Percentiles rank a stretch among this genome's conserved stretches.
Evolutionary conservation across 2,888 invertebrate species (phyloP).

Genomic region (Arrhopalites spinosus): DNA sequence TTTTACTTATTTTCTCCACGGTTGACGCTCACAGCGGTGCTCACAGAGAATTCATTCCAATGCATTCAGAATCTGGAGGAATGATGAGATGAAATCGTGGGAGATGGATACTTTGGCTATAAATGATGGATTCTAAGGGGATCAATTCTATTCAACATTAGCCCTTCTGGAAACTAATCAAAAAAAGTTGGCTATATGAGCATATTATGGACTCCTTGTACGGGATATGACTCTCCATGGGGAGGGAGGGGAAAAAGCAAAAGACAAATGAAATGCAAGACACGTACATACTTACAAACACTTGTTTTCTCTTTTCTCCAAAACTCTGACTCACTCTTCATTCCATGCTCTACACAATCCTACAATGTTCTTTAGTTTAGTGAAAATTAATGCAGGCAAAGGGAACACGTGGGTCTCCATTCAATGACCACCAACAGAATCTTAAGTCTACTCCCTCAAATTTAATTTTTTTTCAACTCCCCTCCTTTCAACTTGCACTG

Average conservation of each 20-base stretch:
- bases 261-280: not conserved
- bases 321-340: constrained; percentile 1
- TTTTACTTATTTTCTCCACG: constrained; percentile 3
- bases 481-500: too few species aligned
- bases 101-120: constrained; percentile 11
- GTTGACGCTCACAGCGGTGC: not conserved
- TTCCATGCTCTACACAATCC: not conserved
- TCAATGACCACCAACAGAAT: not conserved
- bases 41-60: constrained; percentile 10
- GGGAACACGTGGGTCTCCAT: not conserved
- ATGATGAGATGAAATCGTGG: constrained; percentile 18
- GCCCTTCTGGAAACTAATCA: constrained; percentile 25
- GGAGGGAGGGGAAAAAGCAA: not conserved
- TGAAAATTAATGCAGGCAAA: not conserved
- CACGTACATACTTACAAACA: constrained; percentile 12
- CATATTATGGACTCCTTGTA: too few species aligned
- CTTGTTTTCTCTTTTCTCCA: not conserved
- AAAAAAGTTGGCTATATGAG: too few species aligned
- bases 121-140: constrained; percentile 34
- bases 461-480: not conserved
- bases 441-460: not conserved
- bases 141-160: constrained; percentile 21
- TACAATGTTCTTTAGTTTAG: too few species aligned
- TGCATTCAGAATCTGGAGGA: constrained; percentile 20
- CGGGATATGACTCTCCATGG: not conserved